Evolutionary conservation across 2,888 invertebrate species (phyloP).

Genomic region (Julus scandinavius): DNA sequence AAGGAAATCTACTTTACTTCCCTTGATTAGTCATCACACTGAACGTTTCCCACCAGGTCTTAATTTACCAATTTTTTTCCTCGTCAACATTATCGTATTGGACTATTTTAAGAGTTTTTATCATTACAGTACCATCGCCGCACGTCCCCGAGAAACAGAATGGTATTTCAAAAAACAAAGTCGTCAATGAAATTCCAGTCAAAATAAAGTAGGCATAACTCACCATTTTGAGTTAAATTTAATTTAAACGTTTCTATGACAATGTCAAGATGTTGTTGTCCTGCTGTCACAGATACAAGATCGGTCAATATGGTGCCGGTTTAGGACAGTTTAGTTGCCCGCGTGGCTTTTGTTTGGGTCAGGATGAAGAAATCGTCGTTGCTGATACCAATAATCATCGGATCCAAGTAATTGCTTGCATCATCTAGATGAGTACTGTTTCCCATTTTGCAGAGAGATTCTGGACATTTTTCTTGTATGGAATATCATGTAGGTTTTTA

Average conservation of each 20-base stretch:
- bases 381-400: conserved; percentile 97
- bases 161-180: not conserved
- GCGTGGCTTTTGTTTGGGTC: conserved; percentile 94
- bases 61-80: not conserved
- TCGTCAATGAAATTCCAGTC: not conserved
- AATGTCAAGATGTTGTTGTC: too few relatives aligned
- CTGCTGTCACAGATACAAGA: conserved; percentile 79
- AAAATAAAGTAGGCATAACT: not conserved
- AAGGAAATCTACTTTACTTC: not conserved
- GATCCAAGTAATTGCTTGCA: conserved; percentile 75
- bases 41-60: not conserved
- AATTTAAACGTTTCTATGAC: not conserved
- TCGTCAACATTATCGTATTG: not conserved
- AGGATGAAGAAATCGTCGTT: conserved; percentile 95
- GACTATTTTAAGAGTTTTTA: not conserved
- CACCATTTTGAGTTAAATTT: not conserved
- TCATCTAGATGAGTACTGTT: conserved; percentile 57
- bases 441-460: not conserved
- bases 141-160: not conserved
- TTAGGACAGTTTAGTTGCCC: conserved; percentile 97
- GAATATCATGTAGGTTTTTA: conserved; percentile 79
- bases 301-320: conserved; percentile 91
- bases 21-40: not conserved
- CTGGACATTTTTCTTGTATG: conserved; percentile 55
- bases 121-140: not conserved